Conservation (phyloP, 2,797 vertebrate genomes). For the Oreonectes daqikongensis region DNA sequence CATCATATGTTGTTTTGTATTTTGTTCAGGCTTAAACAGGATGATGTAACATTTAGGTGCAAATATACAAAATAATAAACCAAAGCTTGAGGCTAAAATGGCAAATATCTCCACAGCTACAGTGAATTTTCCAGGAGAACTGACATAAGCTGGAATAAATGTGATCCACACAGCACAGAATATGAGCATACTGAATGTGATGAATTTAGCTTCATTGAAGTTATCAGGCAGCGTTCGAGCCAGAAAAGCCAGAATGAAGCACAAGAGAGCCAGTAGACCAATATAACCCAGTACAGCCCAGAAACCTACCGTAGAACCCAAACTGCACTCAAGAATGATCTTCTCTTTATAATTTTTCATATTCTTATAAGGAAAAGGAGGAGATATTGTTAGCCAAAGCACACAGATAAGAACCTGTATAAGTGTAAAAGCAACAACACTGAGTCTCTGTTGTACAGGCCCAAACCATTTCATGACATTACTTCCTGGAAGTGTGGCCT, state of each 20-base stretch:
- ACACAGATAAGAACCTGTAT: neutral
- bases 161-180: neutral
- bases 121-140: neutral
- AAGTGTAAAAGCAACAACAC: neutral
- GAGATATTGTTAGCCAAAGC: neutral
- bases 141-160: neutral
- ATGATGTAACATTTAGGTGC: neutral
- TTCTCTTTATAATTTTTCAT: neutral
- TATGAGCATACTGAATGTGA: slow-evolving; percentile 2
- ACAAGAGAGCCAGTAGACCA: neutral
- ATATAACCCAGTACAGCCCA: neutral
- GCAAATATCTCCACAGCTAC: neutral
- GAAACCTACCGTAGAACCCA: neutral
- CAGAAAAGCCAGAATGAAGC: neutral
- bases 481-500: neutral
- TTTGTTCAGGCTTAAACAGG: neutral
- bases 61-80: neutral
- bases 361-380: neutral
- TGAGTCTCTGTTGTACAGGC: neutral
- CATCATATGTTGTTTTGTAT: neutral
- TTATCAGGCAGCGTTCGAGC: neutral
- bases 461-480: neutral
- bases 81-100: neutral
- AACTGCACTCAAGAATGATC: neutral
- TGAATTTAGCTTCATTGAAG: neutral